Base-by-base conservation (phyloP, 2,888 invertebrate genomes). In the Hydrotaea cyrtoneurina region DNA sequence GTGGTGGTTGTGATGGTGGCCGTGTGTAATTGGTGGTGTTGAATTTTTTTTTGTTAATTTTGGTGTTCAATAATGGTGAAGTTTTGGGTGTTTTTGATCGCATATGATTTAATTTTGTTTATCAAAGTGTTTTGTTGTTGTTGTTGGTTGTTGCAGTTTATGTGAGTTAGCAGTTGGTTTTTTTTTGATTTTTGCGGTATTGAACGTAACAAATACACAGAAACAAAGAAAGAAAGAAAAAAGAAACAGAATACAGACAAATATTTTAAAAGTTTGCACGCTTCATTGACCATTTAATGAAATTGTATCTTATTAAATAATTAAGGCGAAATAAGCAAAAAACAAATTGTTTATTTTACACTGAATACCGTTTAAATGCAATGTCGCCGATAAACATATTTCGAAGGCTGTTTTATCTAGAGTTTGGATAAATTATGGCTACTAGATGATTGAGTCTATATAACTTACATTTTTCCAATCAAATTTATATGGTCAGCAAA, bases 231-330 rank as follows among this genome's bases (percentile, higher is more conserved):
- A 86, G 80, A 83, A 80, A 73, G 81, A 82, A 69, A 69, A 69
- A 85, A 66, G 73, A 82, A 85, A 80, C 79, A 80, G 71, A 78
- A 82, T 46, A 78, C 74, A 83, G 83, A 86, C 80, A 78, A 85
- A 83, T 80, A 83, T 78, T 78, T 85, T 81, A 78, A 83, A 87
- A 83, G 86, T 84, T 86, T 86, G 80, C 62, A 84, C 82, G 75
- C 82, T 57, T 80, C 80, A 76, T 72, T 84, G 78, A 86, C 77
- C 78, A 82, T 80, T 69, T 23, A 69, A 43, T 43, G 69, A 69
- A 21, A 66, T 69, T 69, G 43, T 46, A 23, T 69, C 69, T 69
- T 69, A 69, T 46, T 21, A 39, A 15, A 36, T 36, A 69, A 46
- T 69, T 23, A 69, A 69, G 69, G 69, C 69, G 23, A 69, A 69